Evolutionary conservation across 2,888 invertebrate species (phyloP).

Genomic region (Epinotia bilunana): DNA sequence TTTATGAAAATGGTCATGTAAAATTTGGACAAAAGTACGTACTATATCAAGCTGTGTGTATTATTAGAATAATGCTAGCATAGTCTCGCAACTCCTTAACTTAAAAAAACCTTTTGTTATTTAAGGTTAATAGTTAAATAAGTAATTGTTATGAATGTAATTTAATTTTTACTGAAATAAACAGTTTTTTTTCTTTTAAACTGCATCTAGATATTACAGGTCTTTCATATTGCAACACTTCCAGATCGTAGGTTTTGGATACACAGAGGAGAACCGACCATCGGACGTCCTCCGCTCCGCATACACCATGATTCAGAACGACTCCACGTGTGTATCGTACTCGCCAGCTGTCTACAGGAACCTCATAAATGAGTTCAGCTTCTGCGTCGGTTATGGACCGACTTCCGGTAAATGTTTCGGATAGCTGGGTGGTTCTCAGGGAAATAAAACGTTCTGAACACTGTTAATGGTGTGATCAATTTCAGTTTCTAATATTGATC

Average conservation of each 20-base stretch:
- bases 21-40: too few relatives aligned
- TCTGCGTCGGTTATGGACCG: constrained; percentile 86
- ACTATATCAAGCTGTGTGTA: too few relatives aligned
- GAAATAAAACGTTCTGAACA: neutral
- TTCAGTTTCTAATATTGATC: neutral
- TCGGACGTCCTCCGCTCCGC: constrained; percentile 78
- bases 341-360: constrained; percentile 78
- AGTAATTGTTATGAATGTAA: too few relatives aligned
- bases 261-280: constrained; percentile 82
- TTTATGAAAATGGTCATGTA: too few relatives aligned
- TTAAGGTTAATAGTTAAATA: too few relatives aligned
- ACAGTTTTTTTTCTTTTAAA: too few relatives aligned
- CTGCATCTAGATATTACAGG: neutral
- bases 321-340: constrained; percentile 77
- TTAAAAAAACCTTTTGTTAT: too few relatives aligned
- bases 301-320: constrained; percentile 79
- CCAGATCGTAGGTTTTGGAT: constrained; percentile 85
- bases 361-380: constrained; percentile 84
- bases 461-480: neutral
- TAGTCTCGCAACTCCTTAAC: too few relatives aligned
- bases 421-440: neutral
- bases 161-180: too few relatives aligned
- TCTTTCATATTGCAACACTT: too few relatives aligned
- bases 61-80: too few relatives aligned
- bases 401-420: constrained; percentile 61